Percentiles rank a stretch among this genome's conserved stretches.
phyloP scores from a whole-genome alignment of 2,888 invertebrate species.

The Incurvaria masculella region DNA sequence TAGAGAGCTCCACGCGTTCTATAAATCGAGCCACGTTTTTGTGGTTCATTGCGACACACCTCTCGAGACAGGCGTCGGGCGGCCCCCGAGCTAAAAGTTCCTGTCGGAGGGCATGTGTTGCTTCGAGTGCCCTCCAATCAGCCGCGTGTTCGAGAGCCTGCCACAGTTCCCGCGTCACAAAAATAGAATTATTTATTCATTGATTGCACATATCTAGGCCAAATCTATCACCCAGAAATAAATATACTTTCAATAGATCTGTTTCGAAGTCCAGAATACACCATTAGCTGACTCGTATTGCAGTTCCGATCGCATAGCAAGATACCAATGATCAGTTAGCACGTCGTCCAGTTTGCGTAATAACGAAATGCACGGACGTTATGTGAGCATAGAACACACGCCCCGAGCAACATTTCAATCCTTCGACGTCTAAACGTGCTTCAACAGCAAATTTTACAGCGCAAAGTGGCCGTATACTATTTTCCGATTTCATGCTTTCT shows the following conservation, averaged over 20 bases:
- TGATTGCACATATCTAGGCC: neutral
- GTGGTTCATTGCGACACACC: neutral
- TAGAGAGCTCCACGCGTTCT: too few relatives aligned
- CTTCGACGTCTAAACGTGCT: neutral
- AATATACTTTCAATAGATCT: neutral
- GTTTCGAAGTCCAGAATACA: neutral
- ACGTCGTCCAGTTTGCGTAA: neutral
- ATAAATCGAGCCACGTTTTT: too few relatives aligned
- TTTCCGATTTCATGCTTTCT: conserved; percentile 34
- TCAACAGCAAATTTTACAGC: neutral
- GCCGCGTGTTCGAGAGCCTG: neutral
- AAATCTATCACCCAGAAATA: neutral
- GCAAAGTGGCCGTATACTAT: conserved; percentile 10
- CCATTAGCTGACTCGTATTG: neutral
- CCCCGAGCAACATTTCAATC: neutral
- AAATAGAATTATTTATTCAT: neutral
- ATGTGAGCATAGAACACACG: neutral
- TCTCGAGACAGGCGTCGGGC: neutral
- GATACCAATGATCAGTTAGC: neutral
- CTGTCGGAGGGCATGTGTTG: conserved; percentile 17
- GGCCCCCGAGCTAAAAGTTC: conserved; percentile 3
- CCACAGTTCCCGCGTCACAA: neutral
- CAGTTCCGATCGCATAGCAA: neutral
- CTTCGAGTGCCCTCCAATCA: conserved; percentile 19
- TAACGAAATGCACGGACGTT: neutral